Conservation (phyloP, 2,113 vertebrate species). For the Atractosteus spatula region DNA sequence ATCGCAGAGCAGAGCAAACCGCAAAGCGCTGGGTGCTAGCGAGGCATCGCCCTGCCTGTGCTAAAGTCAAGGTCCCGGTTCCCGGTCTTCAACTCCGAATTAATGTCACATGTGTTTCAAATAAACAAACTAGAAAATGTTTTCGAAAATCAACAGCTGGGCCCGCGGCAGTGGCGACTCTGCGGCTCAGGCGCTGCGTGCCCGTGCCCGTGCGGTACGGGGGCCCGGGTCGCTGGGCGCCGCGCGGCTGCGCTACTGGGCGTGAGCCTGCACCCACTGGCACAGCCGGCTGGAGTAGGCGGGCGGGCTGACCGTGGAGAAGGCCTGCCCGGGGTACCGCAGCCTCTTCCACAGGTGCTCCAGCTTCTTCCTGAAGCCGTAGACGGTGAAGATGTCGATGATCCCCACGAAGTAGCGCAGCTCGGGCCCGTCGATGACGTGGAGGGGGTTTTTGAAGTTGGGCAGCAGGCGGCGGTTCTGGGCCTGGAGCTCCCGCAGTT, state of each 20-base stretch:
- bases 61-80: too few relatives aligned
- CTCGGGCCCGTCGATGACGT: conserved; percentile 78
- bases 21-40: too few relatives aligned
- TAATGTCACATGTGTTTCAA: too few relatives aligned
- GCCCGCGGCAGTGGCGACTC: too few relatives aligned
- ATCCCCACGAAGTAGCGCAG: conserved; percentile 83
- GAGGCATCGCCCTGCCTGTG: too few relatives aligned
- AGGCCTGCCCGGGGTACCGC: conserved; percentile 65
- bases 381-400: conserved; percentile 84
- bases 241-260: conserved; percentile 46
- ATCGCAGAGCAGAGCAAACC: too few relatives aligned
- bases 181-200: too few relatives aligned
- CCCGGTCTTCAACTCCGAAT: too few relatives aligned
- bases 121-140: too few relatives aligned
- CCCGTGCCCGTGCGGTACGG: background rate
- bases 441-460: conserved; percentile 71
- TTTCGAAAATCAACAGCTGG: too few relatives aligned
- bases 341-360: conserved; percentile 80
- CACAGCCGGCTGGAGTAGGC: conserved; percentile 71
- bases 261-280: conserved; percentile 76
- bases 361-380: conserved; percentile 73
- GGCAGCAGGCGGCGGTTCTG: conserved; percentile 79
- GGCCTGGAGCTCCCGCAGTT: conserved; percentile 38
- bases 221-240: background rate
- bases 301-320: conserved; percentile 79